A percentile compares a stretch with the other conserved stretches of the same genome.
These are phyloP conservation scores for Rhaphigaster nebulosa DNA, from an alignment of 2,888 invertebrate species.

Conservation along the genomic window DNA sequence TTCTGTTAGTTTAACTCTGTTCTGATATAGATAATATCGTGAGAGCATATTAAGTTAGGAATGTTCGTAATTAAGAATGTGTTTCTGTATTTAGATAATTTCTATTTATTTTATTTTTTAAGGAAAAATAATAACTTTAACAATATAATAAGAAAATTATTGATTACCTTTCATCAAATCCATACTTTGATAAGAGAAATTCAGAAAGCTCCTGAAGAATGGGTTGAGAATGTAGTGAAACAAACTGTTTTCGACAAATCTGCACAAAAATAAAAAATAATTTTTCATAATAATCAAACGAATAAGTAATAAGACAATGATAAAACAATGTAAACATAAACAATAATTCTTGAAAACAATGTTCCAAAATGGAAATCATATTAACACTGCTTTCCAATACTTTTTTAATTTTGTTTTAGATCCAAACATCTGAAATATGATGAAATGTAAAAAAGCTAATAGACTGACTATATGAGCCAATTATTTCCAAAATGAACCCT, in stretches of 20 bases:
- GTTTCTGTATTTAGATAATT: too few relatives aligned
- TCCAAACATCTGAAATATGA: too few relatives aligned
- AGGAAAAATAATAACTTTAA: neutral
- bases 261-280: conserved; percentile 69
- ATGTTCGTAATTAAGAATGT: too few relatives aligned
- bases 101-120: too few relatives aligned
- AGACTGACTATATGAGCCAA: too few relatives aligned
- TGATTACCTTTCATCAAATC: conserved; percentile 75
- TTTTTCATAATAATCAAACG: neutral
- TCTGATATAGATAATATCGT: too few relatives aligned
- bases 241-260: conserved; percentile 98
- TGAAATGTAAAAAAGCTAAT: too few relatives aligned
- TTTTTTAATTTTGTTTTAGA: too few relatives aligned
- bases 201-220: conserved; percentile 89
- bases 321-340: neutral
- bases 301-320: neutral
- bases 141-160: conserved; percentile 53
- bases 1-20: too few relatives aligned
- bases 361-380: neutral
- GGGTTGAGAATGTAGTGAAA: conserved; percentile 93
- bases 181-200: conserved; percentile 79
- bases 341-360: neutral
- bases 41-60: too few relatives aligned
- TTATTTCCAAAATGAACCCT: too few relatives aligned
- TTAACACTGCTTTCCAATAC: neutral